phyloP scores from a whole-genome alignment of 1,140 invertebrate genomes.

The Oppia nitens region DNA sequence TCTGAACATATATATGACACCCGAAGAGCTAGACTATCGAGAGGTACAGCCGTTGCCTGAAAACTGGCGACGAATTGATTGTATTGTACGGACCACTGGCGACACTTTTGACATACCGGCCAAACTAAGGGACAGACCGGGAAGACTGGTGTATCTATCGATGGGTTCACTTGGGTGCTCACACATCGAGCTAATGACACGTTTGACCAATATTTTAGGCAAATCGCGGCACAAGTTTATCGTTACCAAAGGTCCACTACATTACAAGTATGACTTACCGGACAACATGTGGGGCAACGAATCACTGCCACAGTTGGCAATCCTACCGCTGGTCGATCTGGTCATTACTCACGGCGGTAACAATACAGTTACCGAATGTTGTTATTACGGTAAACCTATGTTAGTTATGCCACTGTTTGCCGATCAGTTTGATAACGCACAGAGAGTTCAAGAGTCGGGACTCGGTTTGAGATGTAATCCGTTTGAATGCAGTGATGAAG shows the following conservation, averaged over 20 bases:
- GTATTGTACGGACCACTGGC: constrained; percentile 7
- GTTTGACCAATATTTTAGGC: background rate
- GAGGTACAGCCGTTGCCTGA: constrained; percentile 6
- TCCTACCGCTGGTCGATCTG: no score
- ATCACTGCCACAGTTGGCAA: no score
- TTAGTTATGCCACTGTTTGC: no score
- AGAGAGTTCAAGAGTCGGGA: constrained; percentile 5
- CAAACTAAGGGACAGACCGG: constrained; percentile 3
- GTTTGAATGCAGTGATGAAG: constrained; percentile 3
- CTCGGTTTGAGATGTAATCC: constrained; percentile 1
- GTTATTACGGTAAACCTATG: constrained; percentile 10
- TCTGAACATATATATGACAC: constrained; percentile 14
- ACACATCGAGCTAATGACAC: constrained; percentile 15
- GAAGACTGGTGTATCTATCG: constrained; percentile 14
- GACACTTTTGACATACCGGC: constrained; percentile 7
- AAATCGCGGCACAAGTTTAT: constrained; percentile 8
- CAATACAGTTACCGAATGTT: no score
- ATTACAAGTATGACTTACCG: constrained; percentile 6
- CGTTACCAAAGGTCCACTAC: constrained; percentile 11
- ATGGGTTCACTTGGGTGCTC: constrained; percentile 19
- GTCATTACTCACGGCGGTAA: no score
- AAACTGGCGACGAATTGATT: constrained; percentile 1
- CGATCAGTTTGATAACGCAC: no score
- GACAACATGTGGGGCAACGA: no score
- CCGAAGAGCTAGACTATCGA: background rate